Conservation (phyloP, 2,888 invertebrate genomes). For the Chrysotoxum bicinctum region DNA sequence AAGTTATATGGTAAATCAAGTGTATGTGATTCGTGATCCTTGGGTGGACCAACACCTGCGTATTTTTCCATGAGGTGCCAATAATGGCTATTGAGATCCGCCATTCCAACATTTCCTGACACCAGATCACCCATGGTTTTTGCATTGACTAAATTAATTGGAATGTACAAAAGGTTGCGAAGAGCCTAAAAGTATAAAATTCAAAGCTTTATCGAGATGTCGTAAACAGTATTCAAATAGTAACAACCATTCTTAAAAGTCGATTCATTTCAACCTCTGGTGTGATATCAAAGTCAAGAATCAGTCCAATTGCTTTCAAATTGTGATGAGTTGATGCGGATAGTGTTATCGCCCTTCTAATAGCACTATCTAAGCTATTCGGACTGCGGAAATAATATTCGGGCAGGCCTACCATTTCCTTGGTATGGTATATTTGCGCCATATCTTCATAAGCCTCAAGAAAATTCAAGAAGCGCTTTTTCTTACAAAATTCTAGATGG, state of each 20-base stretch:
- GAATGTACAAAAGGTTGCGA: background rate
- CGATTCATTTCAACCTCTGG: conserved; percentile 12
- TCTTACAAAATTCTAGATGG: conserved; percentile 21
- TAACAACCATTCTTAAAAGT: conserved; percentile 25
- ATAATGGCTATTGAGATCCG: conserved; percentile 86
- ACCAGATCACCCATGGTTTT: conserved; percentile 87
- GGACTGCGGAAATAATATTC: background rate
- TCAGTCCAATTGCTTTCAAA: background rate
- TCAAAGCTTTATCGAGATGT: background rate
- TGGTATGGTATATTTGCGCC: conserved; percentile 27
- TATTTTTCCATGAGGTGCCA: conserved; percentile 85
- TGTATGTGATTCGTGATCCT: conserved; percentile 81
- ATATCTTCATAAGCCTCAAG: conserved; percentile 32
- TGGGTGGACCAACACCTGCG: conserved; percentile 86
- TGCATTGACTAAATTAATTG: background rate
- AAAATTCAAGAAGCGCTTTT: conserved; percentile 16
- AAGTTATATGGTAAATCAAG: background rate
- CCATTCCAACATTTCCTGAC: conserved; percentile 83
- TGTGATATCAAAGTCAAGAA: background rate
- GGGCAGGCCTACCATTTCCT: conserved; percentile 18
- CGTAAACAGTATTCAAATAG: conserved; percentile 20
- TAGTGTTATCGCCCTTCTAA: conserved; percentile 19
- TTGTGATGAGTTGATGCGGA: conserved; percentile 36
- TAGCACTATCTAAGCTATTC: background rate
- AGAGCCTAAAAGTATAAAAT: background rate